Conservation (phyloP, 2,888 invertebrate genomes). For the Aspidiotus rigidus region DNA sequence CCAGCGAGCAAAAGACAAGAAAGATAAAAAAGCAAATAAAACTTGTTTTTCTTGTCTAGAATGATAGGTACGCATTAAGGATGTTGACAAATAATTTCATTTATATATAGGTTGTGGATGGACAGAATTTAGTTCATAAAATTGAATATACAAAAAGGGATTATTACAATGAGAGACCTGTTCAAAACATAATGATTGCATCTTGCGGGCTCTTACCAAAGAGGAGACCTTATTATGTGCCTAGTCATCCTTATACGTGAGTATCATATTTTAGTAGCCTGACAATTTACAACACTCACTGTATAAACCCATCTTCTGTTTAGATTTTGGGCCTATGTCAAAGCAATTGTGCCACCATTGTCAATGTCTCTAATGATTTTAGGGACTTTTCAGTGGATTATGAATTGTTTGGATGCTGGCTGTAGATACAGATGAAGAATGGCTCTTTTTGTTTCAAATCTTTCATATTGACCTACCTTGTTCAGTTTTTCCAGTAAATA, state of each 20-base stretch:
- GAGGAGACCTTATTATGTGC: slow-evolving; percentile 65
- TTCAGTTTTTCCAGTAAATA: too few species aligned
- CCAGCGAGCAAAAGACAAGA: too few species aligned
- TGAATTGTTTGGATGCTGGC: slow-evolving; percentile 37
- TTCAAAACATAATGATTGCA: slow-evolving; percentile 70
- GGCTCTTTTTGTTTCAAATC: too few species aligned
- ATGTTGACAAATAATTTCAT: too few species aligned
- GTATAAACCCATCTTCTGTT: slow-evolving; percentile 8
- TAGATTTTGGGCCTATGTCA: slow-evolving; percentile 51
- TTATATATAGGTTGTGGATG: neutral
- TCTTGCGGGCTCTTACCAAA: slow-evolving; percentile 64
- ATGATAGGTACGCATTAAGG: too few species aligned
- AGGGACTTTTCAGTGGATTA: slow-evolving; percentile 42
- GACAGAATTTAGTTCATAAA: slow-evolving; percentile 67
- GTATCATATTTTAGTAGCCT: neutral
- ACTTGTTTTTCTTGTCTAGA: too few species aligned
- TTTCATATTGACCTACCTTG: too few species aligned
- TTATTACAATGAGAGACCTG: slow-evolving; percentile 66
- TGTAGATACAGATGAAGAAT: slow-evolving; percentile 50
- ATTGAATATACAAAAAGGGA: slow-evolving; percentile 71
- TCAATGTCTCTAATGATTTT: slow-evolving; percentile 67
- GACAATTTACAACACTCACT: neutral
- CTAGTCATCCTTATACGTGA: slow-evolving; percentile 60
- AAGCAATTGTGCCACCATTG: slow-evolving; percentile 57
- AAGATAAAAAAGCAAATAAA: too few species aligned